Conservation (phyloP, 2,797 vertebrate species). For the Buceros bicornis region DNA sequence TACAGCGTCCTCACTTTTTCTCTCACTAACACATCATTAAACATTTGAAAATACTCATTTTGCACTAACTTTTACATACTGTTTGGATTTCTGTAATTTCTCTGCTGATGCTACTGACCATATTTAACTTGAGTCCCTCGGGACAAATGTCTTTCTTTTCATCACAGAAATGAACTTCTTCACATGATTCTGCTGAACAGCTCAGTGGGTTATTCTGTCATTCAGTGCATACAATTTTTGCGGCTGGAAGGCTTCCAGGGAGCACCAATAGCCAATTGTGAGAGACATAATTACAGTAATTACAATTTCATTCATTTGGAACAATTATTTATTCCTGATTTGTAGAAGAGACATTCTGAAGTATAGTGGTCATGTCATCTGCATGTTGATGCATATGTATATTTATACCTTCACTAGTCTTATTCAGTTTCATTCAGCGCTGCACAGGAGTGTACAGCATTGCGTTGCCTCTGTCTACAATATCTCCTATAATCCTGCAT, state of each 20-base stretch:
- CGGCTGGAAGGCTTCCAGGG: background rate
- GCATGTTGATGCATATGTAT: background rate
- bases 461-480: fast-evolving
- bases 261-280: background rate
- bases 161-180: background rate
- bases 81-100: background rate
- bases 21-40: background rate
- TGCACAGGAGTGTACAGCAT: background rate
- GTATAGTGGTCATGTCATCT: background rate
- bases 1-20: background rate
- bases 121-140: background rate
- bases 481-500: fast-evolving
- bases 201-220: background rate
- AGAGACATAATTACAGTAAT: background rate
- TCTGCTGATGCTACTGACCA: background rate
- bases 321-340: background rate
- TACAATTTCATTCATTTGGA: background rate
- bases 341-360: background rate
- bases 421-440: background rate
- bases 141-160: background rate
- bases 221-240: background rate
- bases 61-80: background rate
- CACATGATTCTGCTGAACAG: background rate
- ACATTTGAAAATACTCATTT: background rate
- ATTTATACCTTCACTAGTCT: background rate